Evolutionary conservation across 64 coral and sea anemone genomes (phyloP), one percentile per base, ranked within the genome.

Genomic region (Montipora cactus): DNA sequence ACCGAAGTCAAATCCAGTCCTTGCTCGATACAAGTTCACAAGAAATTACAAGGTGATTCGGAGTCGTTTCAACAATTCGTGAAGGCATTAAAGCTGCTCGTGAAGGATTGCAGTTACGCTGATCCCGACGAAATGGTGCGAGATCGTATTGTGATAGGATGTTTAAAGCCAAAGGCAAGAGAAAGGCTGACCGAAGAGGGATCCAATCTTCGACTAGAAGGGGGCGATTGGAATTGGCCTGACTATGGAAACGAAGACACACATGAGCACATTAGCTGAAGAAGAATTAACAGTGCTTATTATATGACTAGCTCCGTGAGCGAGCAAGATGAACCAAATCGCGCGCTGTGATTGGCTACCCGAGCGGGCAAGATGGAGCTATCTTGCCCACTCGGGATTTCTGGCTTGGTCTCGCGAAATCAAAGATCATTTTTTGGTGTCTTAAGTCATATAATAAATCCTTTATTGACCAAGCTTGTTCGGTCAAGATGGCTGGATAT

Each of bases 101-200:
- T 55, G 5, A 5, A 55, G 52, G 52, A 55, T 55, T 55, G 52
- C 10, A 10, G 52, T 55, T 55, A 55, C 23, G 72, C 9, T 23
- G 90, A 91, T 11, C 79, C 78, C 50, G 67, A 91, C 53, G 49
- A 91, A 55, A 81, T 81, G 78, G 79, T 91, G 22, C 47, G 90
- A 83, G 79, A 91, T 19, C 47, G 89, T 81, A 64, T 91, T 13
- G 79, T 91, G 1, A 80, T 91, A 47, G 90, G 90, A 52, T 91
- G 90, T 15, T 14, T 74, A 45, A 72, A 78, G 7, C 5, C 67
- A 0, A 83, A 57, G 59, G 19, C 68, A 58, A 73, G 79, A 91
- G 79, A 91, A 74, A 80, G 82, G 7, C 62, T 75, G 1, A 91
- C 82, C 51, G 59, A 91, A 15, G 44, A 91, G 75, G 90, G 90